phyloP scores from a whole-genome alignment of 1,140 invertebrate species.

The Contarinia nasturtii region DNA sequence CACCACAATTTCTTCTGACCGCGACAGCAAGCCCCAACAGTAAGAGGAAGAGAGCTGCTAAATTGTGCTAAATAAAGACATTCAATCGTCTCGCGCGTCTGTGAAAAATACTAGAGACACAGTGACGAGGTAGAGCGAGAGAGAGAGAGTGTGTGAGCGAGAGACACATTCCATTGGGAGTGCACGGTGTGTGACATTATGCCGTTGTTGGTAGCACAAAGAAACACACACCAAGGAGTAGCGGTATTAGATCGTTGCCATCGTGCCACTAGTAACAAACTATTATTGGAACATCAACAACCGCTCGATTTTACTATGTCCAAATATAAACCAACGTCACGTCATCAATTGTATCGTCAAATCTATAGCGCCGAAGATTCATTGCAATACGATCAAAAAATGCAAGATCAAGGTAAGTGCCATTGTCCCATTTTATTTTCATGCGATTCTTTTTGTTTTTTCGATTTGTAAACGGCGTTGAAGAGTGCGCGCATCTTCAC shows the following conservation, averaged over 20 bases:
- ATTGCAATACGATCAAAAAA: background rate
- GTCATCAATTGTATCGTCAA: slow-evolving; percentile 2
- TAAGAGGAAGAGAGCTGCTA: too few species aligned
- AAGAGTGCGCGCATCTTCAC: too few species aligned
- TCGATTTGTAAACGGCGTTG: too few species aligned
- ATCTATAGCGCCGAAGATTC: slow-evolving; percentile 1
- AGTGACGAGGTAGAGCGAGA: too few species aligned
- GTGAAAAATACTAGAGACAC: too few species aligned
- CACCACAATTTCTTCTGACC: too few species aligned
- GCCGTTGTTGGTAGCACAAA: slow-evolving; percentile 1
- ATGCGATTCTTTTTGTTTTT: background rate
- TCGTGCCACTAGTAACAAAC: background rate
- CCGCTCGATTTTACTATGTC: slow-evolving; percentile 1
- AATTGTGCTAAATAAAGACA: too few species aligned
- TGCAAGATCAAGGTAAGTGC: background rate
- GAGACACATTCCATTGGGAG: too few species aligned
- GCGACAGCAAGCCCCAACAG: too few species aligned
- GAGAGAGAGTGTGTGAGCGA: too few species aligned
- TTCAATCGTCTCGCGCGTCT: too few species aligned
- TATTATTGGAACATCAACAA: background rate
- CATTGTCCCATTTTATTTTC: background rate
- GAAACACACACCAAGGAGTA: background rate
- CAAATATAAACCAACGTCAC: slow-evolving; percentile 1
- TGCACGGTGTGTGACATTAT: background rate
- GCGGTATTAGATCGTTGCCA: background rate